Conservation (phyloP, 2,113 vertebrate species). For the Chinchilla lanigera region DNA sequence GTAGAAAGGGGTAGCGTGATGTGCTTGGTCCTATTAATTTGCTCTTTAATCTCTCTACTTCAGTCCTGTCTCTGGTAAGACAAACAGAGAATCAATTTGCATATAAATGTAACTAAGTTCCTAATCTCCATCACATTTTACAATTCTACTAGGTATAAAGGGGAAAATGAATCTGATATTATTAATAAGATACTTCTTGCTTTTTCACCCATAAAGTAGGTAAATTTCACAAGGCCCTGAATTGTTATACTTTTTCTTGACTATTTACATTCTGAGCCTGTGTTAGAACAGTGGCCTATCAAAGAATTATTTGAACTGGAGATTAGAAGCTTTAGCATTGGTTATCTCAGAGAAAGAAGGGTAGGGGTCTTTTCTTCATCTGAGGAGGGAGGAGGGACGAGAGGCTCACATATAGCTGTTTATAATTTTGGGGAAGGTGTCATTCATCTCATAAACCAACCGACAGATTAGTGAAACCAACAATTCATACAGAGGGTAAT, state of each 20-base stretch:
- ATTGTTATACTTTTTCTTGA: constrained; percentile 32
- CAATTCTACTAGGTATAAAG: constrained; percentile 8
- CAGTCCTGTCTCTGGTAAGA: constrained; percentile 49
- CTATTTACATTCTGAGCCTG: constrained; percentile 41
- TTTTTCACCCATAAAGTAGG: neutral
- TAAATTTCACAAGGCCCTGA: constrained; percentile 26
- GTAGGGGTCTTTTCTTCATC: neutral
- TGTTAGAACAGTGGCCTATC: constrained; percentile 28
- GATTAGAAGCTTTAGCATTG: constrained; percentile 43
- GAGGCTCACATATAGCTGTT: neutral
- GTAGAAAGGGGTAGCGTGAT: neutral
- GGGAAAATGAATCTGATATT: constrained; percentile 43
- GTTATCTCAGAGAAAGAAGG: neutral
- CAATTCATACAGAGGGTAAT: neutral
- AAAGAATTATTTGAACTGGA: constrained; percentile 61
- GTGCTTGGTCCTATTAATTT: constrained; percentile 68
- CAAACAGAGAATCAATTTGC: constrained; percentile 67
- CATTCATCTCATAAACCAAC: constrained; percentile 27
- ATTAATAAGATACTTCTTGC: constrained; percentile 47
- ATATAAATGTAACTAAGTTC: constrained; percentile 61
- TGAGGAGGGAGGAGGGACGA: constrained; percentile 8
- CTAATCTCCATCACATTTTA: neutral
- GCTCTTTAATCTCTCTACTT: constrained; percentile 52
- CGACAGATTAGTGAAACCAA: constrained; percentile 24
- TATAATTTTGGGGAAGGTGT: neutral